A percentile compares a stretch with the other conserved stretches of the same genome.
Conservation (phyloP, 2,113 vertebrate species). For the Channa maculata region DNA sequence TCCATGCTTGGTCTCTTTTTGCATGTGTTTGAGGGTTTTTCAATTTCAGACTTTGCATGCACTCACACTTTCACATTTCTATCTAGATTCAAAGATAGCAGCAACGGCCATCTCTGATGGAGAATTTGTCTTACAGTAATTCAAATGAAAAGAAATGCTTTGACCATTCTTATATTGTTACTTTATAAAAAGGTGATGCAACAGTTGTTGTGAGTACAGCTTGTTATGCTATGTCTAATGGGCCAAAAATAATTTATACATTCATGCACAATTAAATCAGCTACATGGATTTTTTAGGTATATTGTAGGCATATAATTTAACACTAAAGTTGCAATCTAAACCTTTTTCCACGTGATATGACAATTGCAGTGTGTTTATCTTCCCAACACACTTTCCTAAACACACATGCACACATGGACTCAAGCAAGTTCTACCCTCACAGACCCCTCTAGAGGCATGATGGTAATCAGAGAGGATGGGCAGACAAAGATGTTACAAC, state of each 20-base stretch:
- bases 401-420: conserved; percentile 24
- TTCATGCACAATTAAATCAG: too few species aligned
- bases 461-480: conserved; percentile 74
- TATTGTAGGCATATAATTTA: not conserved
- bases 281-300: too few species aligned
- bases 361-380: not conserved
- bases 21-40: conserved; percentile 9
- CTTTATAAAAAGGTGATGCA: too few species aligned
- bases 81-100: conserved; percentile 4
- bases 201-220: too few species aligned
- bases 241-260: too few species aligned
- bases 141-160: too few species aligned
- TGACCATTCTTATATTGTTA: too few species aligned
- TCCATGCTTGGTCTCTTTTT: not conserved
- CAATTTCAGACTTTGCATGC: conserved; percentile 34
- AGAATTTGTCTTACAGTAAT: too few species aligned
- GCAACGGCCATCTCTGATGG: too few species aligned
- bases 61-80: conserved; percentile 20
- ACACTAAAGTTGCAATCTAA: not conserved
- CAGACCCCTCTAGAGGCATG: conserved; percentile 48
- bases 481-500: conserved; percentile 61
- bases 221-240: too few species aligned
- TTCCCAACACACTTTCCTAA: not conserved
- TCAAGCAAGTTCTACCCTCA: conserved; percentile 31
- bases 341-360: not conserved